phyloP scores from a whole-genome alignment of 37 sponge, comb jelly and placozoan genomes.

The Mnemiopsis leidyi region DNA sequence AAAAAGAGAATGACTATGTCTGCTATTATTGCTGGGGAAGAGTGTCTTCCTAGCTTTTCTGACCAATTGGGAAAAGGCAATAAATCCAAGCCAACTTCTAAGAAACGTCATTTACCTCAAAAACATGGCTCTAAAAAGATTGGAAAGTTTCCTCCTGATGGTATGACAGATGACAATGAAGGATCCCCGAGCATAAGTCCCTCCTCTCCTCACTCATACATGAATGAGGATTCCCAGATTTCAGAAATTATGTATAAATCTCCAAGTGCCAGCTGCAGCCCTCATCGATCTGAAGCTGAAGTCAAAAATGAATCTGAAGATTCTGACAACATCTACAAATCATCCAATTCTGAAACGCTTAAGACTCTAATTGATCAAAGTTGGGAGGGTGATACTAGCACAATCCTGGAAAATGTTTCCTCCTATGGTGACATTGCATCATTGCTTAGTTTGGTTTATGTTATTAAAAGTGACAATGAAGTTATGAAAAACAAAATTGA shows the following conservation, averaged over 20 bases:
- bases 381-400: constrained; percentile 29
- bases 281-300: constrained; percentile 54
- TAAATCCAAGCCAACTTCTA: background rate
- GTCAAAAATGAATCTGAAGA: constrained; percentile 38
- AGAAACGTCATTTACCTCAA: constrained; percentile 18
- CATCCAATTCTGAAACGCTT: constrained; percentile 32
- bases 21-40: constrained; percentile 54
- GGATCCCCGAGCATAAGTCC: constrained; percentile 61
- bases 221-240: constrained; percentile 41
- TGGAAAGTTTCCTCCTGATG: constrained; percentile 47
- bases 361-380: constrained; percentile 21
- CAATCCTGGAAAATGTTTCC: constrained; percentile 38
- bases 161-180: constrained; percentile 34
- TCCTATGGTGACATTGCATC: constrained; percentile 62
- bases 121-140: constrained; percentile 60
- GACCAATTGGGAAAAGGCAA: background rate
- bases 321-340: constrained; percentile 30
- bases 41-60: background rate
- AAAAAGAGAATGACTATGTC: constrained; percentile 63
- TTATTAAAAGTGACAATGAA: constrained; percentile 63
- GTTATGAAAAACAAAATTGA: constrained; percentile 39
- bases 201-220: constrained; percentile 39
- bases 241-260: constrained; percentile 14
- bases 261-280: constrained; percentile 49
- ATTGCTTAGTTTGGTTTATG: constrained; percentile 27